Percentiles rank a stretch among this genome's conserved stretches.
Evolutionary conservation across 2,888 invertebrate genomes (phyloP).

Genomic region (Chymomyza caudatula): DNA sequence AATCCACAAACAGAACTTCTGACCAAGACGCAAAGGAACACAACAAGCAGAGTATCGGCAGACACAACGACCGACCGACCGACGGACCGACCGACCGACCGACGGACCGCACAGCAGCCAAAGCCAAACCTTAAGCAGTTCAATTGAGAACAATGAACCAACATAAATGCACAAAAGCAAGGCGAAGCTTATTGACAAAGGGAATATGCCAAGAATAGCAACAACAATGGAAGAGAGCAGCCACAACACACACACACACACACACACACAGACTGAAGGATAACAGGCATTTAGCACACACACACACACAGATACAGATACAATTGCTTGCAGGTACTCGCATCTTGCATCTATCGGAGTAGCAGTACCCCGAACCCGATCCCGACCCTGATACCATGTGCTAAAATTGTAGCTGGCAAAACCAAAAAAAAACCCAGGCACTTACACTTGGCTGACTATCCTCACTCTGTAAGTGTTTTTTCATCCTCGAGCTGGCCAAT

Average conservation of each 20-base stretch:
- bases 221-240: conserved; percentile 28
- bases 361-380: not conserved
- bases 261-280: conserved; percentile 35
- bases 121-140: conserved; percentile 34
- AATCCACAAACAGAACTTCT: not conserved
- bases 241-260: conserved; percentile 8
- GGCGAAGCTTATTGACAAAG: conserved; percentile 59
- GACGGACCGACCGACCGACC: conserved; percentile 3
- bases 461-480: not conserved
- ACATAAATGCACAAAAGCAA: conserved; percentile 47
- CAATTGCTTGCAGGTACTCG: conserved; percentile 7
- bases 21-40: not conserved
- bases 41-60: too few relatives aligned
- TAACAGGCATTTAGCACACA: conserved; percentile 43
- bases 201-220: conserved; percentile 13
- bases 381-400: not conserved
- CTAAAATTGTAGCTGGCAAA: not conserved
- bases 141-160: conserved; percentile 61
- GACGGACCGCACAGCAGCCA: conserved; percentile 8
- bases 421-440: conserved; percentile 10
- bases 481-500: conserved; percentile 31
- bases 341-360: not conserved
- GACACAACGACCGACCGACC: conserved; percentile 4
- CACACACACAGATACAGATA: conserved; percentile 7
- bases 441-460: not conserved